Conservation (phyloP, 2,888 invertebrate species). For the Dascillus cervinus region DNA sequence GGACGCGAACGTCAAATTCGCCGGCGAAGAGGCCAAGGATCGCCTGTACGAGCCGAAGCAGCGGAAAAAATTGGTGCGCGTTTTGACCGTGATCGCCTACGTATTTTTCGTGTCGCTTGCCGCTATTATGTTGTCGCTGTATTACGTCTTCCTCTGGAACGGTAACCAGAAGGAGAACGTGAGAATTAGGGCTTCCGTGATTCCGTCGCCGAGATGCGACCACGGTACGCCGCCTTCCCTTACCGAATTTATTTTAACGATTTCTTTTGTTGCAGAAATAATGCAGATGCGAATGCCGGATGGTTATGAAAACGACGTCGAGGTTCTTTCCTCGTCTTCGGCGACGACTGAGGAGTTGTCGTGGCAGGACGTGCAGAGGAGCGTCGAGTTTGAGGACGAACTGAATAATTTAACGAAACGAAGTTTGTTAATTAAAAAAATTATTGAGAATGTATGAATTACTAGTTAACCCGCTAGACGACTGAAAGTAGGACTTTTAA, state of each 20-base stretch:
- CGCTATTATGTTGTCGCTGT: conserved; percentile 86
- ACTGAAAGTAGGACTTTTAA: too few species aligned
- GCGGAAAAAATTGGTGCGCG: conserved; percentile 80
- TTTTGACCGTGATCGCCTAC: conserved; percentile 89
- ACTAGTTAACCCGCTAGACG: too few species aligned
- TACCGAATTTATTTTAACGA: not conserved
- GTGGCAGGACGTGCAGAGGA: too few species aligned
- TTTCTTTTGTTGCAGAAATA: not conserved
- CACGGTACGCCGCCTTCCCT: too few species aligned
- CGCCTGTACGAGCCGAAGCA: conserved; percentile 74
- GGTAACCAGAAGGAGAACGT: conserved; percentile 49
- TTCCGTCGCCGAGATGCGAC: conserved; percentile 11
- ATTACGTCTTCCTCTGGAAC: conserved; percentile 93
- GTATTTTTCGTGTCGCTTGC: conserved; percentile 90
- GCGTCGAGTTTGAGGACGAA: too few species aligned
- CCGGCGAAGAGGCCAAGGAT: conserved; percentile 58
- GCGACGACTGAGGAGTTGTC: too few species aligned
- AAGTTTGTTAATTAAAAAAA: too few species aligned
- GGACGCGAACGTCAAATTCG: conserved; percentile 57
- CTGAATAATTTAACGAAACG: too few species aligned
- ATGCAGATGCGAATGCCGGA: not conserved
- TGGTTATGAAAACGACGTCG: too few species aligned
- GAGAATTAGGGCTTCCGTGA: conserved; percentile 8
- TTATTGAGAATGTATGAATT: too few species aligned
- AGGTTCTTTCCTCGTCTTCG: too few species aligned